Evolutionary conservation across 2,797 vertebrate species (phyloP).

Genomic region (Sebastes aleutianus): DNA sequence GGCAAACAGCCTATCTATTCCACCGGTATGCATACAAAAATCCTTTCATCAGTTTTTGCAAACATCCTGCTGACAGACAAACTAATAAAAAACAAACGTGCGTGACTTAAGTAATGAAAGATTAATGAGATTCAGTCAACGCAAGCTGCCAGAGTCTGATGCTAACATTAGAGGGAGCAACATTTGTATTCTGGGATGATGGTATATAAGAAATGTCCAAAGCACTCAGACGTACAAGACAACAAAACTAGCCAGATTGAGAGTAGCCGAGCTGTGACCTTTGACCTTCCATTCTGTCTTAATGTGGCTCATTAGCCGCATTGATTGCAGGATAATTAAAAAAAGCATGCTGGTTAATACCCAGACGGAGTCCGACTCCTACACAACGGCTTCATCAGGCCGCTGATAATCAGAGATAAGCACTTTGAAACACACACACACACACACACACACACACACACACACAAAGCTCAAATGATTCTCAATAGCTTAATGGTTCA

Average conservation of each 20-base stretch:
- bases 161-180: background rate
- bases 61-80: conserved; percentile 24
- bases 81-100: conserved; percentile 13
- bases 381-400: conserved; percentile 9
- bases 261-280: conserved; percentile 14
- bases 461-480: background rate
- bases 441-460: background rate
- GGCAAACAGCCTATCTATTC: conserved; percentile 12
- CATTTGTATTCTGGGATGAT: background rate
- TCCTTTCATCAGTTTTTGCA: conserved; percentile 11
- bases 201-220: background rate
- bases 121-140: conserved; percentile 13
- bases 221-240: background rate
- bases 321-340: conserved; percentile 53
- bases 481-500: background rate
- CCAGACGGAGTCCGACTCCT: background rate
- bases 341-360: conserved; percentile 33
- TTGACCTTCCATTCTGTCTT: conserved; percentile 17
- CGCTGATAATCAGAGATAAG: conserved; percentile 17
- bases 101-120: conserved; percentile 10
- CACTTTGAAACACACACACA: background rate
- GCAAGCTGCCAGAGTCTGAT: background rate
- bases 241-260: background rate
- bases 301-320: conserved; percentile 43
- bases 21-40: background rate